Evolutionary conservation across 2,797 vertebrate genomes (phyloP), one percentile per base, ranked within the genome.

Genomic region (Champsocephalus esox): DNA sequence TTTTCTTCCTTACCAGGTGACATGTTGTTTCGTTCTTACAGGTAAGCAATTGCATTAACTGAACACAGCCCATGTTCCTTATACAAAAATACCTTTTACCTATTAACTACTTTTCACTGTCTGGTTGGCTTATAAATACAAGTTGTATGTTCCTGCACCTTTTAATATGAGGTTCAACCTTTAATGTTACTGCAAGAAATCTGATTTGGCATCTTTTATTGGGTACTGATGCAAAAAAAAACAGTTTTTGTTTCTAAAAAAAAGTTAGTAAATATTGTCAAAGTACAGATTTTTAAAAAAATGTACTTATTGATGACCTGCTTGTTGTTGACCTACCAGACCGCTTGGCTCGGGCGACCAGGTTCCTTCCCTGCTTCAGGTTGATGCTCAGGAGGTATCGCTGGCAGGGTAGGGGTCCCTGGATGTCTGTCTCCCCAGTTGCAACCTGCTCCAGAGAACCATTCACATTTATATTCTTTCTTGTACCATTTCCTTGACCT

Each of bases 361-460:
- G 95, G 85, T 97, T 97, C 65, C 91, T 91, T 10, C 98, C 98
- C 73, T 96, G 95, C 87, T 95, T 98, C 41, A 99, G 88, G 83
- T 95, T 96, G 79, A 99, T 96, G 80, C 89, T 97, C 69, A 99
- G 90, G 50, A 99, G 95, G 88, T 98, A 98, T 12, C 95, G 92
- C 85, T 95, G 96, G 48, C 92, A 83, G 5, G 91, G 79, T 43
- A 73, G 68, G 19, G 90, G 89, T 59, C 77, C 76, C 65, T 91
- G 63, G 16, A 77, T 69, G 3, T 96, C 95, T 0, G 55, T 74
- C 1, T 87, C 94, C 68, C 92, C 82, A 61, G 90, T 70, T 2
- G 58, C 6, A 17, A 11, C 44, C 85, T 94, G 85, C 73, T 49
- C 66, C 34, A 13, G 17, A 85, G 59, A 85, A 63, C 21, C 49